Conservation (phyloP, 2,797 vertebrate species). For the Percopsis omiscomaycus region DNA sequence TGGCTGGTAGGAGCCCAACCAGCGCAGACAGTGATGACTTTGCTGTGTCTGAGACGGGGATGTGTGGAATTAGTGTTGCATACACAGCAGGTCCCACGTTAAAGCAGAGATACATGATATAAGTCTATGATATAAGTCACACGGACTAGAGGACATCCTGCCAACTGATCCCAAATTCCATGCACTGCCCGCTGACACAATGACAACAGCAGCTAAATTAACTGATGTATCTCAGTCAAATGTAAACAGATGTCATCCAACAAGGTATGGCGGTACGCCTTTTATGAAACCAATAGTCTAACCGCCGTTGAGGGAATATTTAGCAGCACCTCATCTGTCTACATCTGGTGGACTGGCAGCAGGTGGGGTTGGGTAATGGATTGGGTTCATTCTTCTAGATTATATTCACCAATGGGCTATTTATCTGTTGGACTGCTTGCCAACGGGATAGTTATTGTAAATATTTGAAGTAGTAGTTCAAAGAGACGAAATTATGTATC, state of each 20-base stretch:
- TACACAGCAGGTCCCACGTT: too few relatives aligned
- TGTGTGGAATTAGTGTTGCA: background rate
- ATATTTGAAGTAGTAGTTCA: constrained; percentile 2
- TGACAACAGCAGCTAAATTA: constrained; percentile 12
- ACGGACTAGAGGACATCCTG: too few relatives aligned
- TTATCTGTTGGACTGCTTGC: constrained; percentile 26
- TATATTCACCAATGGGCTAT: constrained; percentile 34
- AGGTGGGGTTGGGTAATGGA: constrained; percentile 42
- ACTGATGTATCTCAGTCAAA: constrained; percentile 28
- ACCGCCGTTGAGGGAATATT: constrained; percentile 38
- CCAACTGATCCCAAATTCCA: constrained; percentile 50
- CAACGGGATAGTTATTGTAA: constrained; percentile 3
- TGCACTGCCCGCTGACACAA: constrained; percentile 37
- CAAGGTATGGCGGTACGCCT: constrained; percentile 16
- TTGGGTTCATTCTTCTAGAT: constrained; percentile 42
- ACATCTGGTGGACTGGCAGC: constrained; percentile 51
- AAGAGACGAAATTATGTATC: background rate
- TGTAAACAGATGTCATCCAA: constrained; percentile 36
- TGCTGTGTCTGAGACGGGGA: constrained; percentile 4
- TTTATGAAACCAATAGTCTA: constrained; percentile 15
- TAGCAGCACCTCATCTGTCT: constrained; percentile 65
- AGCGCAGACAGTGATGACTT: constrained; percentile 23
- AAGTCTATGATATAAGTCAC: background rate
- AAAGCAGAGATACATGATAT: constrained; percentile 23
- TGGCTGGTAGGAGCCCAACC: constrained; percentile 26